phyloP scores from a whole-genome alignment of 2,113 vertebrate species.

The Anhinga rufa region DNA sequence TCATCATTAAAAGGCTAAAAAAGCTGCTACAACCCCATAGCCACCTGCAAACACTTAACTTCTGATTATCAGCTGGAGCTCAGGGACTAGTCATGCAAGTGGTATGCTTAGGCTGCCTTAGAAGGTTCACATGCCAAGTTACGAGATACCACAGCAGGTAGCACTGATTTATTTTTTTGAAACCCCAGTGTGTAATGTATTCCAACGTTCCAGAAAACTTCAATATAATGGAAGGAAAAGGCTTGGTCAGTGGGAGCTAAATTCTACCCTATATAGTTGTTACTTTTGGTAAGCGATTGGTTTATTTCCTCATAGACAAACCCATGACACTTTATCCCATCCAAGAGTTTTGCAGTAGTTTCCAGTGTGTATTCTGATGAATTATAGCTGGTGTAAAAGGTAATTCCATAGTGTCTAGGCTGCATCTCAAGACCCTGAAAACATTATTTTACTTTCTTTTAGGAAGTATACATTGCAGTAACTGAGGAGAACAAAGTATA shows the following conservation, averaged over 20 bases:
- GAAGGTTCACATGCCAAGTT: not conserved
- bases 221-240: not conserved
- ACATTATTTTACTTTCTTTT: not conserved
- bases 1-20: not conserved
- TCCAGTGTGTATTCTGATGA: not conserved
- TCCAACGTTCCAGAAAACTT: not conserved
- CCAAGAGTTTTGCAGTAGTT: not conserved
- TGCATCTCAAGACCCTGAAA: not conserved
- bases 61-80: not conserved
- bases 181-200: not conserved
- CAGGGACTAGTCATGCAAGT: not conserved
- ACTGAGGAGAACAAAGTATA: not conserved
- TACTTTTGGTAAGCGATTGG: not conserved
- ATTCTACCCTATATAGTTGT: not conserved
- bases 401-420: not conserved
- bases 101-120: not conserved
- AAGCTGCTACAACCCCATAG: not conserved
- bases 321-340: not conserved
- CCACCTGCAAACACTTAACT: not conserved
- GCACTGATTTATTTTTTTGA: not conserved
- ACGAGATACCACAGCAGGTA: not conserved
- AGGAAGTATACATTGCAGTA: not conserved
- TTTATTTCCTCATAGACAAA: not conserved
- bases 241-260: not conserved
- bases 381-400: not conserved